These are phyloP conservation scores for Cyclina sinensis DNA, from an alignment of 1,140 invertebrate species.

Conservation along the genomic window DNA sequence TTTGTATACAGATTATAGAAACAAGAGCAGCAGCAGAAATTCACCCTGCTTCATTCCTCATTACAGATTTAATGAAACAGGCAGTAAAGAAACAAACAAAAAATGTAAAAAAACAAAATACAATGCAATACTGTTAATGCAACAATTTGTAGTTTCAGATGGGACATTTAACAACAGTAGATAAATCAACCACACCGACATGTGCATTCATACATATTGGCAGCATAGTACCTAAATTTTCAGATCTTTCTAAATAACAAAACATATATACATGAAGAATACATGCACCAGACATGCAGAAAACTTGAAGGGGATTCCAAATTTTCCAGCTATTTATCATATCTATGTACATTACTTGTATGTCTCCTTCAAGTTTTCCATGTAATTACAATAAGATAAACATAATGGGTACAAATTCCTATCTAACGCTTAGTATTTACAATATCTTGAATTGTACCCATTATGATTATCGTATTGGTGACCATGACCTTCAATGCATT, in stretches of 20 bases:
- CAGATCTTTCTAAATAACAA: constrained; percentile 49
- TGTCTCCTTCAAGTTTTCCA: constrained; percentile 11
- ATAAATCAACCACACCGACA: neutral
- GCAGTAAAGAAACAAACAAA: neutral
- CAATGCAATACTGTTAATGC: constrained; percentile 47
- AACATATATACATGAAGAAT: constrained; percentile 19
- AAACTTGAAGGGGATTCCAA: constrained; percentile 6
- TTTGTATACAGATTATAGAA: neutral
- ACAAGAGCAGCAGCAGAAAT: neutral
- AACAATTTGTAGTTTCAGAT: constrained; percentile 51
- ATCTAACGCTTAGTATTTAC: constrained; percentile 39
- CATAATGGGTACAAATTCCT: constrained; percentile 23
- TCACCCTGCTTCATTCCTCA: neutral
- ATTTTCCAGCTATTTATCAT: constrained; percentile 41
- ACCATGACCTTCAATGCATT: constrained; percentile 12
- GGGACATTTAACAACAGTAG: constrained; percentile 41
- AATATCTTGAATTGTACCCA: constrained; percentile 34
- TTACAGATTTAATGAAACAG: neutral
- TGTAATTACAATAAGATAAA: neutral
- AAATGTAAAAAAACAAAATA: constrained; percentile 40
- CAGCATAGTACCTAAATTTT: constrained; percentile 19
- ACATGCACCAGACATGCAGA: constrained; percentile 4
- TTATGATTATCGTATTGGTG: constrained; percentile 20
- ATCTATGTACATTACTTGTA: constrained; percentile 3
- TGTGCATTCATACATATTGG: constrained; percentile 38